A percentile compares a stretch with the other conserved stretches of the same genome.
phyloP scores from a whole-genome alignment of 1,140 invertebrate genomes.

The Bemisia tabaci region DNA sequence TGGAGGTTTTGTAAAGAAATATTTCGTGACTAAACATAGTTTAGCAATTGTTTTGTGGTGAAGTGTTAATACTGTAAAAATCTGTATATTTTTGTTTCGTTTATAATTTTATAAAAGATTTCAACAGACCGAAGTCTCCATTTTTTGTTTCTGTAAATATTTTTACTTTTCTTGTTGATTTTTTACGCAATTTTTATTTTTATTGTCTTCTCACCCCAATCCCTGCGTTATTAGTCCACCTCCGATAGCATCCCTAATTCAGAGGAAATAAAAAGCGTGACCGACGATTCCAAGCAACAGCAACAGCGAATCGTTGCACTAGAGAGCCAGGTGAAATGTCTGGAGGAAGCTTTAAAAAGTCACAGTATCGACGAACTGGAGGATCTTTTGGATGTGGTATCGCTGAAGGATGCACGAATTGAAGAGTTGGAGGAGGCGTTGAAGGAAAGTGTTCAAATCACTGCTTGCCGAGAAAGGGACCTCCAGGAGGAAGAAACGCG shows the following conservation, averaged over 20 bases:
- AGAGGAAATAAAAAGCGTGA: neutral
- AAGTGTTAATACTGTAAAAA: neutral
- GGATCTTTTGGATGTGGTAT: conserved; percentile 35
- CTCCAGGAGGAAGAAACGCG: conserved; percentile 43
- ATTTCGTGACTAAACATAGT: no score
- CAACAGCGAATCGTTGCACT: conserved; percentile 9
- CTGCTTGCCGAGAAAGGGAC: conserved; percentile 45
- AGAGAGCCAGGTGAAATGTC: conserved; percentile 15
- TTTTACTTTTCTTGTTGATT: neutral
- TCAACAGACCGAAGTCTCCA: no score
- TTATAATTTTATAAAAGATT: neutral
- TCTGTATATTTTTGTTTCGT: neutral
- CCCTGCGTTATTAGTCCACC: neutral
- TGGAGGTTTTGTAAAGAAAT: no score
- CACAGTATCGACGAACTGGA: conserved; percentile 35
- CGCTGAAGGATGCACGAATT: conserved; percentile 42
- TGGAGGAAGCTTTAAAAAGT: conserved; percentile 21
- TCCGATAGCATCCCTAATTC: neutral
- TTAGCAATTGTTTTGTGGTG: no score
- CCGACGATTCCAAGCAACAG: neutral
- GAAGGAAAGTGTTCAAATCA: conserved; percentile 46
- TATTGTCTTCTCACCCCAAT: neutral
- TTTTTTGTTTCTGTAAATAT: neutral
- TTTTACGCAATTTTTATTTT: neutral
- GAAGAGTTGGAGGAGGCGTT: conserved; percentile 67